Evolutionary conservation across 2,888 invertebrate genomes (phyloP).

Genomic region (Rotaria macrura): DNA sequence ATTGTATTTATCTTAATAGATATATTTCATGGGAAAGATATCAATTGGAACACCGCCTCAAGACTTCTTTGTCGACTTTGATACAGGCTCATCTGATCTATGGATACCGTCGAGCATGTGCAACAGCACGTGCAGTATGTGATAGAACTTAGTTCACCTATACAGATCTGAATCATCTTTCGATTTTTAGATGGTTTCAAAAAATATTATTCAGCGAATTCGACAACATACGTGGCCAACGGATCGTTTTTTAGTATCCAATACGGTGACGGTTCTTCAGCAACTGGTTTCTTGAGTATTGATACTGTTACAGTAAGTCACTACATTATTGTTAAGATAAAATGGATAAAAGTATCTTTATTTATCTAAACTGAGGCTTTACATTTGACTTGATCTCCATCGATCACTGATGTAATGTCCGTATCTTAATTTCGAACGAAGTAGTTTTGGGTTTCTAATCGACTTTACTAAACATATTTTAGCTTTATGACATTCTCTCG

Average conservation of each 20-base stretch:
- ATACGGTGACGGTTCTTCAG: neutral
- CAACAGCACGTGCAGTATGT: neutral
- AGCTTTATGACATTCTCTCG: no score
- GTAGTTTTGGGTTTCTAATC: no score
- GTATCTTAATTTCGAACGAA: no score
- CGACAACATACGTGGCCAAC: neutral
- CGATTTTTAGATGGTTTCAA: neutral
- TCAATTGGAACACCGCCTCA: neutral
- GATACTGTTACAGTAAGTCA: neutral
- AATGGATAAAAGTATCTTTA: no score
- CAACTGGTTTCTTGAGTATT: neutral
- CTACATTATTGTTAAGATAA: no score
- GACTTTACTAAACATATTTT: no score
- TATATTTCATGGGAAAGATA: neutral
- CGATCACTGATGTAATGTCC: no score
- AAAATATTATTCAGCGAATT: neutral
- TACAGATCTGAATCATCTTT: neutral
- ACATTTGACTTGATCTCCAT: no score
- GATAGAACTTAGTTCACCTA: neutral
- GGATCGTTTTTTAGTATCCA: neutral
- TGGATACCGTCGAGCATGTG: neutral
- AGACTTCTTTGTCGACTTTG: neutral
- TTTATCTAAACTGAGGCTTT: no score
- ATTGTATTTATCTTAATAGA: neutral
- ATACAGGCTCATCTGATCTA: neutral